These are phyloP conservation scores for Candidula unifasciata DNA, from an alignment of 2,888 invertebrate genomes.

Conservation along the genomic window DNA sequence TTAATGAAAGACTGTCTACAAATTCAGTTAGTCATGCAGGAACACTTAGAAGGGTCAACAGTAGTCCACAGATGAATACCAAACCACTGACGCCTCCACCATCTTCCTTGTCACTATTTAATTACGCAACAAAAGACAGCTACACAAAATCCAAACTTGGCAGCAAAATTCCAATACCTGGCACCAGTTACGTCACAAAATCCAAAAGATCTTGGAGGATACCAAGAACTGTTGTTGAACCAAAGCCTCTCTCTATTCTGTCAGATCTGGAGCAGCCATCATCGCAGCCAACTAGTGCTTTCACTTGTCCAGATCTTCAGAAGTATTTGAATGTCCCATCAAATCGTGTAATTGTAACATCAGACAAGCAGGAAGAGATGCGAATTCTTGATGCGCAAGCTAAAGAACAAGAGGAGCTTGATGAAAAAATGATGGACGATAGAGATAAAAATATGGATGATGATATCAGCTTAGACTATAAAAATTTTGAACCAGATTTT, in stretches of 20 bases:
- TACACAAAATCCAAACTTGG: conserved; percentile 46
- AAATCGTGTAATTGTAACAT: conserved; percentile 50
- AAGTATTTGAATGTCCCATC: conserved; percentile 45
- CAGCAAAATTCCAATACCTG: conserved; percentile 49
- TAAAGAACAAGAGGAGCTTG: conserved; percentile 40
- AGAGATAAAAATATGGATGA: conserved; percentile 41
- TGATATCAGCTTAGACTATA: conserved; percentile 44
- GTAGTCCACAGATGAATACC: conserved; percentile 44
- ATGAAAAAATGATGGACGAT: conserved; percentile 16
- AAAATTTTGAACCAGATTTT: conserved; percentile 66
- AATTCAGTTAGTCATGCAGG: not conserved
- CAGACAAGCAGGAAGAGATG: conserved; percentile 45
- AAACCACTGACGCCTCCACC: not conserved
- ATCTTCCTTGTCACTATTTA: not conserved
- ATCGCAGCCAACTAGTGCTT: conserved; percentile 13
- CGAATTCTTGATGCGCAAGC: conserved; percentile 42
- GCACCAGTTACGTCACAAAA: conserved; percentile 27
- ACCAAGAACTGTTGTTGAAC: conserved; percentile 45
- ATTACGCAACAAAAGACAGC: not conserved
- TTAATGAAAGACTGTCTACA: not conserved
- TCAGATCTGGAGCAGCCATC: conserved; percentile 28
- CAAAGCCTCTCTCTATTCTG: conserved; percentile 48
- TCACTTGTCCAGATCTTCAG: conserved; percentile 49
- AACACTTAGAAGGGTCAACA: conserved; percentile 35
- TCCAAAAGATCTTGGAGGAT: conserved; percentile 38